A percentile compares a stretch with the other conserved stretches of the same genome.
phyloP scores from a whole-genome alignment of 1,140 invertebrate species.

The Centruroides sculpturatus region DNA sequence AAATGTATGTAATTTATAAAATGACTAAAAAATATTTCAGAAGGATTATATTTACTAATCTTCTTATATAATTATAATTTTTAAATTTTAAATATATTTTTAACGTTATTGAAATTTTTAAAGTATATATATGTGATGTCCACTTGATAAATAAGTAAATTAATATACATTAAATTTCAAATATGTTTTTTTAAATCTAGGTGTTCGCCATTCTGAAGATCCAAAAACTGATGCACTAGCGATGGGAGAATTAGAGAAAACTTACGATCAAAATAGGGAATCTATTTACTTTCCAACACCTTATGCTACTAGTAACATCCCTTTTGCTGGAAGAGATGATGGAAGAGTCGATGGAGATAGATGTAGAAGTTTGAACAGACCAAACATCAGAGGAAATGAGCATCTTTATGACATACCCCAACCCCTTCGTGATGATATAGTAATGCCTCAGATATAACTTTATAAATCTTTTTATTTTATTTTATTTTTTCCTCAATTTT shows the following conservation, averaged over 20 bases:
- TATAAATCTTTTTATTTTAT: too few species aligned
- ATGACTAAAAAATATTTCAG: too few species aligned
- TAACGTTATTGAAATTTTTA: too few species aligned
- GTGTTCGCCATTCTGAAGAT: conserved; percentile 9
- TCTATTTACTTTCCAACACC: conserved; percentile 11
- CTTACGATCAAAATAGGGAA: conserved; percentile 9
- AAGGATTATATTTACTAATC: too few species aligned
- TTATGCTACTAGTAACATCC: conserved; percentile 8
- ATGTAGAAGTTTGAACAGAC: conserved; percentile 10
- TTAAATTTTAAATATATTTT: too few species aligned
- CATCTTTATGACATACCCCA: conserved; percentile 14
- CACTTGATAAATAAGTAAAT: too few species aligned
- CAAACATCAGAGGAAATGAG: conserved; percentile 4
- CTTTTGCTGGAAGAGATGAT: conserved; percentile 7
- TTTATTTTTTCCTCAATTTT: too few species aligned
- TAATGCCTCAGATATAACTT: not conserved
- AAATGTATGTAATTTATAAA: too few species aligned
- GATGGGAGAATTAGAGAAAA: conserved; percentile 13
- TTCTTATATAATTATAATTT: too few species aligned
- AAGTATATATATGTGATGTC: too few species aligned
- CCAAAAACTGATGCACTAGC: conserved; percentile 10
- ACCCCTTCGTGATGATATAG: conserved; percentile 13
- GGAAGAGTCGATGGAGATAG: conserved; percentile 8
- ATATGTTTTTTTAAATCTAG: too few species aligned
- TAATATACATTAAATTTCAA: too few species aligned